phyloP scores from a whole-genome alignment of 2,113 vertebrate species.

The Nesogale talazaci region DNA sequence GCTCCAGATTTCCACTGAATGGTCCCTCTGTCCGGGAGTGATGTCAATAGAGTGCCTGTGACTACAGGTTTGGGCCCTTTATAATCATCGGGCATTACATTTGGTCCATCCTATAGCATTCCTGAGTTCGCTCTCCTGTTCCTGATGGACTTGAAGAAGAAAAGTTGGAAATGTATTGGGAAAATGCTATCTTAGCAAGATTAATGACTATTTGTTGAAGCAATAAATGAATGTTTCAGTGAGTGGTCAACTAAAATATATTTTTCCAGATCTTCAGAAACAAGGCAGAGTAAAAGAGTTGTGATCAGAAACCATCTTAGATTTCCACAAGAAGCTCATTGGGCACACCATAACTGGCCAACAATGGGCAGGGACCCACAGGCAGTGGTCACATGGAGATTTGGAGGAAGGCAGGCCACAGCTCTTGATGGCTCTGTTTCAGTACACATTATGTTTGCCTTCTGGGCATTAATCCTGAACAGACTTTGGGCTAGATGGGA shows the following conservation, averaged over 20 bases:
- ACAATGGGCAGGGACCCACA: not conserved
- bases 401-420: not conserved
- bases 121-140: not conserved
- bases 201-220: not conserved
- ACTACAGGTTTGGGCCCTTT: constrained; percentile 28
- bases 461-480: constrained; percentile 20
- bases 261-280: constrained; percentile 19
- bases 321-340: not conserved
- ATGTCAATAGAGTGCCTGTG: not conserved
- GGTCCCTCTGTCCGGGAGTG: constrained; percentile 5
- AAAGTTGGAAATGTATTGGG: not conserved
- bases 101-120: not conserved
- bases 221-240: not conserved
- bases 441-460: not conserved
- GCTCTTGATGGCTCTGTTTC: not conserved
- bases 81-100: not conserved
- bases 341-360: too few relatives aligned
- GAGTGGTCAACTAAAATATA: not conserved
- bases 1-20: not conserved
- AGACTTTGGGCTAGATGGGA: constrained; percentile 18
- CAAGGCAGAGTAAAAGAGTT: not conserved
- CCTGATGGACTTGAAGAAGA: not conserved
- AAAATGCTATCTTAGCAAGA: constrained; percentile 36
- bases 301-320: not conserved
- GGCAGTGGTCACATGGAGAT: not conserved